Evolutionary conservation across 2,113 vertebrate genomes (phyloP).

Genomic region (Cebidichthys violaceus): DNA sequence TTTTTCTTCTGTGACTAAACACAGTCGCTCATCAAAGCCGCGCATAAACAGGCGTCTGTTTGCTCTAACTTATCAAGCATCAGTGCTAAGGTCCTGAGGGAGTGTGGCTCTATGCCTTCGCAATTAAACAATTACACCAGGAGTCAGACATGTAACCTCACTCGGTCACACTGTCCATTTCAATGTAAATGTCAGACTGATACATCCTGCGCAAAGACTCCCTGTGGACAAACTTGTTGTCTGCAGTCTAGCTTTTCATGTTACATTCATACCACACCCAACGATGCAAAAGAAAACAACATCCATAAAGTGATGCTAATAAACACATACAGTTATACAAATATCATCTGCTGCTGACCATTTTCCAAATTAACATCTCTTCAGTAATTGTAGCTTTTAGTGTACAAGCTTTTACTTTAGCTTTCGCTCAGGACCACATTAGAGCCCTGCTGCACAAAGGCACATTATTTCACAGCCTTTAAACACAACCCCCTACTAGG

Average conservation of each 20-base stretch:
- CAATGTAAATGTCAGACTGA: slow-evolving; percentile 60
- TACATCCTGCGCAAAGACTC: slow-evolving; percentile 40
- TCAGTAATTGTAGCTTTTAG: slow-evolving; percentile 56
- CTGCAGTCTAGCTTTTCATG: slow-evolving; percentile 10
- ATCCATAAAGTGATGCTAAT: slow-evolving; percentile 7
- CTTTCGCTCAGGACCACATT: slow-evolving; percentile 39
- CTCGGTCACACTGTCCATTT: slow-evolving; percentile 50
- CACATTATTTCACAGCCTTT: slow-evolving; percentile 61
- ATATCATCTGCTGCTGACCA: neutral
- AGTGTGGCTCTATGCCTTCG: slow-evolving; percentile 20
- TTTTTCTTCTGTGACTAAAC: slow-evolving; percentile 71
- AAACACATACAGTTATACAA: slow-evolving; percentile 1
- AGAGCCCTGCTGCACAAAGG: slow-evolving; percentile 32
- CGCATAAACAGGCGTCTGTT: slow-evolving; percentile 72
- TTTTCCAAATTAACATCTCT: slow-evolving; percentile 41
- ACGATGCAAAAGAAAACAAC: slow-evolving; percentile 1
- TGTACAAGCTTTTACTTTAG: slow-evolving; percentile 59
- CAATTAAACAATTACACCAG: slow-evolving; percentile 62
- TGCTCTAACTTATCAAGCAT: slow-evolving; percentile 68
- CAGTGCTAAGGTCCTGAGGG: slow-evolving; percentile 44
- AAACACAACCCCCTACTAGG: slow-evolving; percentile 52
- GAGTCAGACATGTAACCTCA: slow-evolving; percentile 37
- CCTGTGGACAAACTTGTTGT: slow-evolving; percentile 39
- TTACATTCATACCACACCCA: neutral
- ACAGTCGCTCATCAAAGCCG: slow-evolving; percentile 75